Percentiles rank a stretch among this genome's conserved stretches.
These are phyloP conservation scores for Microplitis mediator DNA, from an alignment of 1,140 invertebrate species.

Conservation along the genomic window DNA sequence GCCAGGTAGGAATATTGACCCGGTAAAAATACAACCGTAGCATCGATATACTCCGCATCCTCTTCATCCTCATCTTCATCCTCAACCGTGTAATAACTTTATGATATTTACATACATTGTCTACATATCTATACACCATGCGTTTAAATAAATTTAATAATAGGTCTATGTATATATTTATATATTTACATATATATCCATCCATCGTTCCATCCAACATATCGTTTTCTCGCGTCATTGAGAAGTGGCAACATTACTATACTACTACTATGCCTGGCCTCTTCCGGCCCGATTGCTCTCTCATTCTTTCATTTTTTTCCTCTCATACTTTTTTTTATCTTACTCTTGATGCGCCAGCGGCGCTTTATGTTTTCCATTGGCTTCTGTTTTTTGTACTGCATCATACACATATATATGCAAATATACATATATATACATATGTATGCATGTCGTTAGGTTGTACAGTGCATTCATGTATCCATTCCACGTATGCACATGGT, in stretches of 20 bases:
- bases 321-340: background rate
- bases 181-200: background rate
- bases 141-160: no score
- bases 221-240: constrained; percentile 3
- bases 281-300: constrained; percentile 2
- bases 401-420: background rate
- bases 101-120: no score
- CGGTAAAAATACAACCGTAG: no score
- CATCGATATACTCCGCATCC: background rate
- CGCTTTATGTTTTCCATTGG: no score
- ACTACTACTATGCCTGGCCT: background rate
- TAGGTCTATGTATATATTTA: background rate
- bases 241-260: background rate
- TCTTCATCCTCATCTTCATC: no score
- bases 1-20: no score
- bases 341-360: background rate
- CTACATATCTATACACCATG: no score
- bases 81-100: no score
- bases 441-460: no score
- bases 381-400: no score
- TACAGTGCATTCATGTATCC: no score
- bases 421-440: background rate
- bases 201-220: background rate
- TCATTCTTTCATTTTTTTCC: background rate
- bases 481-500: no score